Base-by-base conservation (phyloP, 1,140 invertebrate genomes). In the Pachyrhynchus sulphureomaculatus region DNA sequence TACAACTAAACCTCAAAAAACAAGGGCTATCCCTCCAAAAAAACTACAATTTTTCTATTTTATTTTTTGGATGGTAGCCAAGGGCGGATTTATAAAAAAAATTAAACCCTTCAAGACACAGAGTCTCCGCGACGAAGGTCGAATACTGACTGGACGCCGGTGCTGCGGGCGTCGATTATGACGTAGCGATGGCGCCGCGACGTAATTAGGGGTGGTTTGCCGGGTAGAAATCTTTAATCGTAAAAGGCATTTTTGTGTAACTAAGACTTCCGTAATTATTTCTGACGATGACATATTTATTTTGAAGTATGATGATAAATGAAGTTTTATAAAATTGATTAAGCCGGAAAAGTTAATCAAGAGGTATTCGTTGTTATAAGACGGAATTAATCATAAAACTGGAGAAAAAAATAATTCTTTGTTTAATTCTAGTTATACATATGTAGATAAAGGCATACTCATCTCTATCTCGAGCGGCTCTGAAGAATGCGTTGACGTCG, bases 121-220 rank as follows among this genome's bases (percentile, higher is more conserved):
- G 20, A 33, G 52, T 15, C 18, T 42, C 9, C 53, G 32, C 53
- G 53, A 44, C 55, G 45, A 20, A 20, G 18, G 44, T 37, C 21
- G 18, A 17, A 15, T 36, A 10, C 21, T 20, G 42, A 58, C 55
- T 58, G 55, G 13, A 58, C 44, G 39, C 55, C 55, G 55, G 44
- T 33, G 44, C 44, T 58, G 5, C 21, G 23, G 41, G 32, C 20
- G 51, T 51, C 17, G 32, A 2, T 13, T 21, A 32, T 37, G 48
- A 51, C 48, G 48, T 37, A 29, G 29, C 12, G 4, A 20, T 18
- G 29, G 48, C 48, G 48, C 21, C 48, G 48, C 26, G 26, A 29
- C 26, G 26, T 10, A 9, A 9, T 29, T 10, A 8, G 24, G 34
- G 36, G 20, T 17, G 20, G 9, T 34, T 51, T 36, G 17, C 18